Conservation (phyloP, 2,888 invertebrate genomes). For the Lissonota sp. region DNA sequence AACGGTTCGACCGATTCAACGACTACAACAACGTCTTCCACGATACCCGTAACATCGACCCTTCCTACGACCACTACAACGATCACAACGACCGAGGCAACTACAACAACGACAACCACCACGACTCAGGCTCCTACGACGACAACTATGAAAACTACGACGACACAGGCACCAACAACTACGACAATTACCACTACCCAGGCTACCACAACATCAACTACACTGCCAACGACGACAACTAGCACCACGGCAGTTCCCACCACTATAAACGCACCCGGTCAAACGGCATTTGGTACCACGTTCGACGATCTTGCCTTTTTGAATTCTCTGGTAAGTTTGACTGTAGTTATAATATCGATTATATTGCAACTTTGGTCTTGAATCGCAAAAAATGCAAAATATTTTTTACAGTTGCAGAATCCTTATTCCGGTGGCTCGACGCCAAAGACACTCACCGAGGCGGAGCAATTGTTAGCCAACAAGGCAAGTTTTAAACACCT, state of each 20-base stretch:
- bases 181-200: constrained; percentile 61
- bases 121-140: constrained; percentile 59
- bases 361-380: too few relatives aligned
- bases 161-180: constrained; percentile 58
- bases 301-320: constrained; percentile 87
- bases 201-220: constrained; percentile 66
- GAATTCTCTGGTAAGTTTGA: constrained; percentile 85
- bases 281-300: constrained; percentile 79
- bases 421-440: constrained; percentile 69
- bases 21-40: constrained; percentile 56
- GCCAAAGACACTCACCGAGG: constrained; percentile 79
- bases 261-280: constrained; percentile 68
- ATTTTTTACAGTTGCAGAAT: constrained; percentile 75
- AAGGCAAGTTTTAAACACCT: constrained; percentile 73
- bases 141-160: constrained; percentile 59
- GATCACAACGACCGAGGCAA: constrained; percentile 57
- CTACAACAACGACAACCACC: constrained; percentile 65
- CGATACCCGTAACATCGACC: constrained; percentile 68
- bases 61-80: constrained; percentile 66
- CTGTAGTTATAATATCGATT: too few relatives aligned
- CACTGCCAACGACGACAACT: constrained; percentile 51
- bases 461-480: constrained; percentile 80
- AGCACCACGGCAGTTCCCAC: constrained; percentile 32
- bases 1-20: constrained; percentile 63
- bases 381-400: too few relatives aligned